Conservation (phyloP, 23 tunicate genomes). For the Botrylloides violaceus region DNA sequence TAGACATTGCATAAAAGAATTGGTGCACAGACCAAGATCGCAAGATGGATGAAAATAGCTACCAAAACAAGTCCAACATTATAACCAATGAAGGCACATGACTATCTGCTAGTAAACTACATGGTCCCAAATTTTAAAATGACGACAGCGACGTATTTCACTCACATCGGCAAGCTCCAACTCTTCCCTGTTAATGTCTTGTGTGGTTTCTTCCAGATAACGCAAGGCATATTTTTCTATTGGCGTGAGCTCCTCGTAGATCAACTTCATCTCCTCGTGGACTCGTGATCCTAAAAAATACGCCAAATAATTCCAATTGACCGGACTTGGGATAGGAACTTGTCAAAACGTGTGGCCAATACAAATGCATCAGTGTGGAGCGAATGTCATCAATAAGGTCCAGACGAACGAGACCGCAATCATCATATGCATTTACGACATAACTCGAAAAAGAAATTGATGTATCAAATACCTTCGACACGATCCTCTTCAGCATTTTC, state of each 20-base stretch:
- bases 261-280: conserved; percentile 51
- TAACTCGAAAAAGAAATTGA: neutral
- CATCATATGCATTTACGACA: neutral
- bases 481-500: conserved; percentile 49
- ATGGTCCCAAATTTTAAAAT: too few relatives aligned
- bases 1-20: too few relatives aligned
- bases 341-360: neutral
- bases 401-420: neutral
- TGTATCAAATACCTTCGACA: conserved; percentile 14
- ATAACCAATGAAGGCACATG: too few relatives aligned
- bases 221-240: conserved; percentile 72
- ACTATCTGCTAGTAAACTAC: too few relatives aligned
- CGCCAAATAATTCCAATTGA: too few relatives aligned
- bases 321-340: neutral
- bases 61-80: too few relatives aligned
- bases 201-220: conserved; percentile 49
- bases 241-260: conserved; percentile 66
- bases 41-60: too few relatives aligned
- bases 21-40: too few relatives aligned
- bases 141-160: too few relatives aligned
- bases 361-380: conserved; percentile 22
- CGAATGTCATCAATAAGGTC: conserved; percentile 17
- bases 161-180: conserved; percentile 68
- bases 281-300: conserved; percentile 21
- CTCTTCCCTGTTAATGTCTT: conserved; percentile 46